Percentiles rank a stretch among this genome's conserved stretches.
Evolutionary conservation across 2,797 vertebrate genomes (phyloP).

Genomic region (Lateolabrax maculatus): DNA sequence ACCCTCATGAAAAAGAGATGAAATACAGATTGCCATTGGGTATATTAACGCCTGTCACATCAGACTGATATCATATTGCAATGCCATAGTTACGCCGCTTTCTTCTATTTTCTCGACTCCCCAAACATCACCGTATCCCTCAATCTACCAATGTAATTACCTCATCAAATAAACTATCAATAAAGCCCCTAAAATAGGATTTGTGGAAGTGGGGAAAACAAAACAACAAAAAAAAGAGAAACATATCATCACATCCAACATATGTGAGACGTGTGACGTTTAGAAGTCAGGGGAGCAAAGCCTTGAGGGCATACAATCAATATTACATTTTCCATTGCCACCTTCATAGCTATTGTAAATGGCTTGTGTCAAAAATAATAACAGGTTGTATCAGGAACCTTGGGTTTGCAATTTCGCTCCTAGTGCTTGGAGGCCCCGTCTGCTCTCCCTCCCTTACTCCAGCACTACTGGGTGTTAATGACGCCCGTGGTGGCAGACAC

Average conservation of each 20-base stretch:
- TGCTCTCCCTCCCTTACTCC: conserved; percentile 69
- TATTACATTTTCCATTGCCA: conserved; percentile 91
- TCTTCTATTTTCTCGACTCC: conserved; percentile 72
- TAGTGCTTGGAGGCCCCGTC: conserved; percentile 81
- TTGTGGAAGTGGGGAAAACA: conserved; percentile 63
- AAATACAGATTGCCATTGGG: conserved; percentile 76
- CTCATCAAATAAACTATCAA: conserved; percentile 76
- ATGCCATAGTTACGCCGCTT: conserved; percentile 61
- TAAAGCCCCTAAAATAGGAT: conserved; percentile 72
- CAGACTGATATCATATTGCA: conserved; percentile 65
- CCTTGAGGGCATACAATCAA: conserved; percentile 89
- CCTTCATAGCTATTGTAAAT: conserved; percentile 91
- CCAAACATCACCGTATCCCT: conserved; percentile 72
- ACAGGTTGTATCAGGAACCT: conserved; percentile 90
- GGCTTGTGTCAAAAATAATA: conserved; percentile 93
- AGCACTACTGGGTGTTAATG: conserved; percentile 82
- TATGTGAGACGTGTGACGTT: conserved; percentile 82
- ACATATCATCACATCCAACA: conserved; percentile 79
- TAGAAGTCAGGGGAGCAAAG: conserved; percentile 85
- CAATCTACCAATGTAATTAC: conserved; percentile 78
- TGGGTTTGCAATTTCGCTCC: conserved; percentile 89
- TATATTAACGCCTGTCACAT: conserved; percentile 82
- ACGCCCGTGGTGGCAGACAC: conserved; percentile 75
- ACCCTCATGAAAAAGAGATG: conserved; percentile 76
- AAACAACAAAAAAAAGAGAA: conserved; percentile 71